Percentiles rank a stretch among this genome's conserved stretches.
These are phyloP conservation scores for Ophthalmolycus amberensis DNA, from an alignment of 2,113 vertebrate species.

Conservation along the genomic window DNA sequence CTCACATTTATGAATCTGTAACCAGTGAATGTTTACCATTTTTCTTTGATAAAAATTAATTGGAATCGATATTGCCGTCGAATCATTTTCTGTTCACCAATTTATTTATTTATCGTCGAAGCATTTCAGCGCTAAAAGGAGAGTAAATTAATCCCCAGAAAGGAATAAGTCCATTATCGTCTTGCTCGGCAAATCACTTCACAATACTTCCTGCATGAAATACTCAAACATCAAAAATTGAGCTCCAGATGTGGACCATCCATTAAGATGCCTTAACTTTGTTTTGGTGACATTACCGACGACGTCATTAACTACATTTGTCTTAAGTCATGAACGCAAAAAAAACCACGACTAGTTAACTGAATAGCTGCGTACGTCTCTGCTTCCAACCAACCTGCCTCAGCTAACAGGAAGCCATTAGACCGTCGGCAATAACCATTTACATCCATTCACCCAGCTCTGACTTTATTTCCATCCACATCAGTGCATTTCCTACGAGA, in stretches of 20 bases:
- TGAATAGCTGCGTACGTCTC: conserved; percentile 86
- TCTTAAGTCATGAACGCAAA: conserved; percentile 85
- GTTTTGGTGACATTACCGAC: conserved; percentile 86
- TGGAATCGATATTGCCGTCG: not conserved
- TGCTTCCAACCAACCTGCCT: conserved; percentile 85
- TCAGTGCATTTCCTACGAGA: conserved; percentile 97
- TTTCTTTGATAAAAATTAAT: not conserved
- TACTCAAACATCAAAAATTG: conserved; percentile 9
- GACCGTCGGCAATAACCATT: conserved; percentile 90
- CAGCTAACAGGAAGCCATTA: conserved; percentile 95
- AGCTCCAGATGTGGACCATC: conserved; percentile 64
- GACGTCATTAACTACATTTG: conserved; percentile 87
- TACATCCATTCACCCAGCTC: conserved; percentile 91
- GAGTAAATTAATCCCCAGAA: not conserved
- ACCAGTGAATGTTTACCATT: not conserved
- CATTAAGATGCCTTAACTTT: conserved; percentile 86
- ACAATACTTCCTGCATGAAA: conserved; percentile 3
- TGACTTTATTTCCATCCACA: conserved; percentile 96
- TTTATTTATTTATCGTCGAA: not conserved
- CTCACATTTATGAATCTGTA: not conserved
- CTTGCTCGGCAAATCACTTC: not conserved
- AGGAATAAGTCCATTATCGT: not conserved
- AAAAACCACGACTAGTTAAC: conserved; percentile 80
- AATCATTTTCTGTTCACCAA: not conserved
- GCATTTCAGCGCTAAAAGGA: not conserved